Base-by-base conservation (phyloP, 2,888 invertebrate species). In the Rugalucina vietnamica region DNA sequence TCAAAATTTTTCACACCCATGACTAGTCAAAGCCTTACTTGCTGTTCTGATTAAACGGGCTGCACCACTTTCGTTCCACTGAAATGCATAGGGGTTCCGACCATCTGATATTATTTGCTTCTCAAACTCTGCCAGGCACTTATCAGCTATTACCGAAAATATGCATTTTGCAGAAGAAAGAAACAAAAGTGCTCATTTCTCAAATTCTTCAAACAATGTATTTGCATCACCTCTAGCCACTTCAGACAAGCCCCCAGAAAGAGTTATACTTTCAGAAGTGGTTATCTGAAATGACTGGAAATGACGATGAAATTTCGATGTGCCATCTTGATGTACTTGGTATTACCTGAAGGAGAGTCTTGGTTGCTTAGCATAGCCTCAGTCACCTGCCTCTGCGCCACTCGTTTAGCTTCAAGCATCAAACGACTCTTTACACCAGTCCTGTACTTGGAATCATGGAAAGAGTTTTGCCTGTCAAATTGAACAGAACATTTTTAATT, bases 161-260 rank as follows among this genome's bases (percentile, higher is more conserved):
- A 57, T 86, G 82, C 85, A 86, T 83, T 57, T 85, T 81, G 27
- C 83, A 83, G 76, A 79, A 79, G 24, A 81, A 83, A 29, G 49
- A 60, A 18, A 72, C 72, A 0, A 81, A 12, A 27, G 60, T 71
- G 8, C 54, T 18, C 50, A 81, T 71, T 60, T 83, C 76, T 34
- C 29, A 27, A 5, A 8, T 73, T 83, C 14, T 78, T 79, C n/a
- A 18, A 82, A 24, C 21, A 79, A 14, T 27, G 82, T 50, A 14
- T 24, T 37, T n/a, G 82, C 70, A 82, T 82, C 75, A 24, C 71
- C 75, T 54, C 60, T 36, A 27, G 29, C 82, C 27, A 79, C 74
- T 39, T 83, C 79, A 18, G 27, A 8, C 37, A 85, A 24, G 32
- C 85, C 79, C 21, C 49, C 27, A 0, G 80, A 78, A 1, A 74